phyloP scores from a whole-genome alignment of 2,113 vertebrate genomes.

The Epinephelus fuscoguttatus region DNA sequence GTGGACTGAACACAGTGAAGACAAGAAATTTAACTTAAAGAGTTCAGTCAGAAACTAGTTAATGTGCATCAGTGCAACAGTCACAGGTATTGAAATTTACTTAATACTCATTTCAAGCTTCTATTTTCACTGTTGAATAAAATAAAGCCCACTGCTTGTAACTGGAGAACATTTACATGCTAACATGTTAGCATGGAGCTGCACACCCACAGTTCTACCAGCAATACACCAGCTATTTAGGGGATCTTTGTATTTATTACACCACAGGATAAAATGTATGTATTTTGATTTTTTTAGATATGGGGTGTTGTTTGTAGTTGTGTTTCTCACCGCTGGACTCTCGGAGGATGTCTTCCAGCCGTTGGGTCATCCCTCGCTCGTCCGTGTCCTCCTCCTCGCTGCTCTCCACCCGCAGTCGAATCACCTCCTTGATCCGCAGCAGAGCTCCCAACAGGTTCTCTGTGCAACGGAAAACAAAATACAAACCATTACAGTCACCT shows the following conservation, averaged over 20 bases:
- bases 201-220: neutral
- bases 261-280: no score
- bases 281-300: neutral
- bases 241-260: neutral
- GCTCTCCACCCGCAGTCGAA: constrained; percentile 81
- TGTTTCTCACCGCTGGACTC: constrained; percentile 79
- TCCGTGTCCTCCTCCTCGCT: constrained; percentile 74
- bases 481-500: neutral
- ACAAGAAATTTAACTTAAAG: no score
- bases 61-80: no score
- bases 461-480: constrained; percentile 18
- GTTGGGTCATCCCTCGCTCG: constrained; percentile 80
- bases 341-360: constrained; percentile 81
- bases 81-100: no score
- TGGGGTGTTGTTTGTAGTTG: neutral
- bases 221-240: neutral
- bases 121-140: no score
- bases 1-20: no score
- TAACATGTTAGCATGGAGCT: neutral
- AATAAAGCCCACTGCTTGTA: no score
- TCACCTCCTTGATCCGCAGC: constrained; percentile 83
- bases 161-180: neutral
- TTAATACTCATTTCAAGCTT: no score
- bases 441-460: constrained; percentile 83
- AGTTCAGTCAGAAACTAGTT: no score